Conservation (phyloP, 35 echinoderm and acorn worm genomes). For the Lytechinus pictus region DNA sequence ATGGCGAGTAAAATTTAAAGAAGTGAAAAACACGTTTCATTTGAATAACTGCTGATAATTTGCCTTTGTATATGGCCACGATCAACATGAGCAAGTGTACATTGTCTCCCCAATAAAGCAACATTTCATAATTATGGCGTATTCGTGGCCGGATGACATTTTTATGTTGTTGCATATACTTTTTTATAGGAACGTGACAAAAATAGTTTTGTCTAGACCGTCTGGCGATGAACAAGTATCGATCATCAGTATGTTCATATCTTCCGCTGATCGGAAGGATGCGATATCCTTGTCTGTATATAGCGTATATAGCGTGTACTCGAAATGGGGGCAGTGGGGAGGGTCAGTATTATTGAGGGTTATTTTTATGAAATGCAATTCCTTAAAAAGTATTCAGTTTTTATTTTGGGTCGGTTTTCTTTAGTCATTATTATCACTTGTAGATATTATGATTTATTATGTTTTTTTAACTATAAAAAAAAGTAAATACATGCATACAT, state of each 20-base stretch:
- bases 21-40: no score
- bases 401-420: no score
- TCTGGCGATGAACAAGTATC: background rate
- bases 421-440: no score
- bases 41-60: no score
- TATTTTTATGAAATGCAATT: no score
- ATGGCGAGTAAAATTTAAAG: no score
- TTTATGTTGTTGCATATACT: background rate
- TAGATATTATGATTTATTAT: no score
- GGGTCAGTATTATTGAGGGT: background rate
- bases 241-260: background rate
- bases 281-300: background rate
- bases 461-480: no score
- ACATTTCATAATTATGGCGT: background rate
- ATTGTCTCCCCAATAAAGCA: background rate
- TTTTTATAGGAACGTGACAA: background rate
- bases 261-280: background rate
- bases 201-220: background rate
- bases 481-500: no score
- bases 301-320: background rate
- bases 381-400: no score
- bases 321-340: background rate
- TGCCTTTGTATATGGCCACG: background rate
- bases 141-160: background rate
- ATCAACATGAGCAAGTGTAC: background rate